Conservation (phyloP, 2,888 invertebrate species). For the Euzophera pinguis region DNA sequence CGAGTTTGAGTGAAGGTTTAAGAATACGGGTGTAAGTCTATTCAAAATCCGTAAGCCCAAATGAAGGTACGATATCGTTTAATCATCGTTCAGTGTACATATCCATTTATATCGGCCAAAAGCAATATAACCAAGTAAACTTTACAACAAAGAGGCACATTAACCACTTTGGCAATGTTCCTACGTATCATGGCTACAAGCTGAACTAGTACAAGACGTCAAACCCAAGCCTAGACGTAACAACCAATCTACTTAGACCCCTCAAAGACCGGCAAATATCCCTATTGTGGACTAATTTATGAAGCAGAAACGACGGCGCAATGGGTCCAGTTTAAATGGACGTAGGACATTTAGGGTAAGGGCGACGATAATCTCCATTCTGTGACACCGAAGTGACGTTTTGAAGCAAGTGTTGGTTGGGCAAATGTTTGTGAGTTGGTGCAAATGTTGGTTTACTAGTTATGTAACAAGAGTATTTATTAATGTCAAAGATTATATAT, state of each 20-base stretch:
- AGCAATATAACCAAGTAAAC: too few relatives aligned
- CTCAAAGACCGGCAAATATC: background rate
- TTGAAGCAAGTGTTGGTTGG: background rate
- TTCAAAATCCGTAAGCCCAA: too few relatives aligned
- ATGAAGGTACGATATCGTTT: too few relatives aligned
- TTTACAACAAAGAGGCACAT: background rate
- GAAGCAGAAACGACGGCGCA: conserved; percentile 20
- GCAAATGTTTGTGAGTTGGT: background rate
- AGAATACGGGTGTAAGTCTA: too few relatives aligned
- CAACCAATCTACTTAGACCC: conserved; percentile 15
- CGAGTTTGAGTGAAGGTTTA: too few relatives aligned
- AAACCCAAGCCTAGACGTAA: background rate
- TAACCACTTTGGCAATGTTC: background rate
- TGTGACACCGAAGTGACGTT: conserved; percentile 35
- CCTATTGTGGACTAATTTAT: background rate
- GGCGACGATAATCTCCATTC: conserved; percentile 36
- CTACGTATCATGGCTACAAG: background rate
- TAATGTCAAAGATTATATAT: too few relatives aligned
- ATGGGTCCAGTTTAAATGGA: conserved; percentile 31
- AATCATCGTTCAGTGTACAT: too few relatives aligned
- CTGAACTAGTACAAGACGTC: conserved; percentile 5
- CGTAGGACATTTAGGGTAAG: conserved; percentile 27
- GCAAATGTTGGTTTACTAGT: too few relatives aligned
- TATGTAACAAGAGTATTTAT: too few relatives aligned
- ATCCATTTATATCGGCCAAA: too few relatives aligned